These are phyloP conservation scores for Lindbergichthys nudifrons DNA, from an alignment of 2,797 vertebrate genomes.

Conservation along the genomic window DNA sequence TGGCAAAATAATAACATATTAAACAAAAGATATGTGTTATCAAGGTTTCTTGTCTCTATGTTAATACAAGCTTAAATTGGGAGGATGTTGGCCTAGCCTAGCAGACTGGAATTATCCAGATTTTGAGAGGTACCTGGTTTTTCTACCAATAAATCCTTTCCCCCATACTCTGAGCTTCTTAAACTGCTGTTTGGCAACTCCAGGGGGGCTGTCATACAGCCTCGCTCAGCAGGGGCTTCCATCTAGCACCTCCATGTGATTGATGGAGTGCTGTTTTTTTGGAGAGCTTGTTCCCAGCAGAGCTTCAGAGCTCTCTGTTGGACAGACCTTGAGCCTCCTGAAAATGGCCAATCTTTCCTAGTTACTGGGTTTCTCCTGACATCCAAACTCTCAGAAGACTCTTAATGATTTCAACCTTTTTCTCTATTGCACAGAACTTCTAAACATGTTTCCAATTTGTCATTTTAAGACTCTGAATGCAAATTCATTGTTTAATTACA, in stretches of 20 bases:
- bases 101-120: background rate
- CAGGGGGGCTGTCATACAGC: background rate
- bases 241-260: slow-evolving; percentile 14
- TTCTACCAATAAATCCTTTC: background rate
- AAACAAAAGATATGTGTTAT: no score
- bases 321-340: slow-evolving; percentile 10
- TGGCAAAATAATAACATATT: no score
- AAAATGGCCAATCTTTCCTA: slow-evolving; percentile 8
- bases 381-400: background rate
- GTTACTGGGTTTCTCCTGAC: slow-evolving; percentile 5
- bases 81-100: background rate
- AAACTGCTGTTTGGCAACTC: slow-evolving; percentile 7
- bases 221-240: slow-evolving; percentile 3
- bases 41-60: background rate
- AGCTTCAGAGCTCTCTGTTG: slow-evolving; percentile 12
- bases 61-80: background rate
- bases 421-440: background rate
- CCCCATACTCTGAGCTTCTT: background rate
- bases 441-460: background rate
- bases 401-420: slow-evolving; percentile 10
- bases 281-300: background rate
- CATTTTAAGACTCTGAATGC: background rate
- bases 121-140: background rate
- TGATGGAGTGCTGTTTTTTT: slow-evolving; percentile 10
- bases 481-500: background rate